Conservation (phyloP, 2,888 invertebrate genomes). For the Andrena fulva region DNA sequence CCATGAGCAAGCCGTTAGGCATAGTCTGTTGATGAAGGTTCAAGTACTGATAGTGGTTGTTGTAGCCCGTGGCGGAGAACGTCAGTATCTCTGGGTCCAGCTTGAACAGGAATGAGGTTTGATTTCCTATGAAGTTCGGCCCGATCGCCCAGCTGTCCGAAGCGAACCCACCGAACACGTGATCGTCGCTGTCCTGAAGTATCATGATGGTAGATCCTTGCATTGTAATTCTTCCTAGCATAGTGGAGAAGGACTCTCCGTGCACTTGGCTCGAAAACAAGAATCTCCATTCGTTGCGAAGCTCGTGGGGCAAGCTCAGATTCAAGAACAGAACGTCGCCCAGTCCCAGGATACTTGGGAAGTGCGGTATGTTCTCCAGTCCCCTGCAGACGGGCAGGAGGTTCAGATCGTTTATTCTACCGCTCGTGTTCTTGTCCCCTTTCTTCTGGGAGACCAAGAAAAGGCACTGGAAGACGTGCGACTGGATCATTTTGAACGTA, state of each 20-base stretch:
- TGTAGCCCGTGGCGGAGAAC: constrained; percentile 92
- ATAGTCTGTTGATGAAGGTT: constrained; percentile 96
- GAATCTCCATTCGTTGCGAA: constrained; percentile 93
- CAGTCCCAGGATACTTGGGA: constrained; percentile 91
- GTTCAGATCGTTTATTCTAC: constrained; percentile 85
- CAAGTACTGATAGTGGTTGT: constrained; percentile 96
- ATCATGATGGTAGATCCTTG: constrained; percentile 94
- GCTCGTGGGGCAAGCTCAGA: constrained; percentile 90
- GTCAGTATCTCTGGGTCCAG: constrained; percentile 92
- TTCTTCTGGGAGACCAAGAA: constrained; percentile 86
- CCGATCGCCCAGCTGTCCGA: constrained; percentile 91
- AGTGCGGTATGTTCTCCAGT: constrained; percentile 90
- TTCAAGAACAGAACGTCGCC: constrained; percentile 93
- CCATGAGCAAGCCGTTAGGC: constrained; percentile 97
- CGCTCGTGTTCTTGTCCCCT: constrained; percentile 82
- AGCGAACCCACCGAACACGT: constrained; percentile 96
- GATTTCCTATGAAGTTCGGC: constrained; percentile 92
- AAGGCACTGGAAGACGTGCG: constrained; percentile 86
- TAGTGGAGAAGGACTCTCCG: constrained; percentile 95
- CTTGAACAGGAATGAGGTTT: constrained; percentile 93
- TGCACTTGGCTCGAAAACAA: constrained; percentile 94
- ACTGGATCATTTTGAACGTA: constrained; percentile 85
- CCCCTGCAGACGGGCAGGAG: constrained; percentile 87
- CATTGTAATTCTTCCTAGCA: constrained; percentile 91
- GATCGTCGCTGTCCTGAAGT: constrained; percentile 92